Evolutionary conservation across 2,113 vertebrate species (phyloP).

Genomic region (Ctenodactylus gundi): DNA sequence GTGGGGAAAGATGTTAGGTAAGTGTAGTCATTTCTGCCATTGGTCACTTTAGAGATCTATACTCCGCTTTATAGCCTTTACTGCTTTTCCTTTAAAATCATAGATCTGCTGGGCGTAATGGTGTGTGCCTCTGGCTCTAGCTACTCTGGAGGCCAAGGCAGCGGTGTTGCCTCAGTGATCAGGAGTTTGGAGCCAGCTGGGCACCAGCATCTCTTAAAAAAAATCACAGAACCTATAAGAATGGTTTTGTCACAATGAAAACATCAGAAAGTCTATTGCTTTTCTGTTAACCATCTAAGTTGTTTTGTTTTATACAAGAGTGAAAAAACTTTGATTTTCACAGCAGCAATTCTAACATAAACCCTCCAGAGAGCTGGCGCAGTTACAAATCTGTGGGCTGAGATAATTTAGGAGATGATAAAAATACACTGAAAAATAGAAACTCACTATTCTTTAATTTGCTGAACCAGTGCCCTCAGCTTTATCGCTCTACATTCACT

Average conservation of each 20-base stretch:
- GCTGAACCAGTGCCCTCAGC: background rate
- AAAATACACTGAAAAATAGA: slow-evolving; percentile 4
- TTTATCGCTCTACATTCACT: background rate
- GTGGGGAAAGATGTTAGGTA: slow-evolving; percentile 99
- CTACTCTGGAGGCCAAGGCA: background rate
- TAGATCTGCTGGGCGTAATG: background rate
- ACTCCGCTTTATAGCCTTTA: background rate
- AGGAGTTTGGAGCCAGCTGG: background rate
- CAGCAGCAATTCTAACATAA: background rate
- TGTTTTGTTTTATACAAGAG: slow-evolving; percentile 1
- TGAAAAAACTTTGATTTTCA: slow-evolving; percentile 36
- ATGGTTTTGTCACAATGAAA: background rate
- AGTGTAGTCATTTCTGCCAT: background rate
- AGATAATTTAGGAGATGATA: slow-evolving; percentile 13
- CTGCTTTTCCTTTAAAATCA: slow-evolving; percentile 80
- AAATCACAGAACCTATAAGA: background rate
- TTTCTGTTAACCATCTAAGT: background rate
- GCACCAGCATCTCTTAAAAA: background rate
- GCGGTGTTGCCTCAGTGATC: background rate
- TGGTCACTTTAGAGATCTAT: background rate
- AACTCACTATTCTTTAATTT: background rate
- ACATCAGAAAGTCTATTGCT: background rate
- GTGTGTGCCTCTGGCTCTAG: background rate
- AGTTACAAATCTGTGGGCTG: background rate
- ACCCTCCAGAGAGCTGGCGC: slow-evolving; percentile 32